A percentile compares a stretch with the other conserved stretches of the same genome.
Conservation (phyloP, 2,113 vertebrate species). For the Felis catus region F.catus_Fca126_mat1.0 CM031415.1:144217501-144218000, state of each 20-base stretch:
- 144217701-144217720: neutral
- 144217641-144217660: neutral
- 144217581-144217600: neutral
- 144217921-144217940: neutral
- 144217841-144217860: neutral
- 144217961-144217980: neutral
- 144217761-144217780: neutral
- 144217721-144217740: neutral
- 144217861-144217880: neutral
- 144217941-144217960: neutral
- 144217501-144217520: neutral
- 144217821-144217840: neutral
- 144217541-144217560: neutral
- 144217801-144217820: neutral
- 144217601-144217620: neutral
- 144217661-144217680: too few relatives aligned
- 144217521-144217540: neutral
- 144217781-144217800: neutral
- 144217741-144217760: neutral
- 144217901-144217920: neutral
- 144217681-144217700: neutral
- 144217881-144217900: neutral
- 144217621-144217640: neutral
- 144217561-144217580: neutral
- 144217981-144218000: neutral